These are phyloP conservation scores for Hystrix brachyura DNA, from an alignment of 2,113 vertebrate genomes.

Conservation along the genomic window DNA sequence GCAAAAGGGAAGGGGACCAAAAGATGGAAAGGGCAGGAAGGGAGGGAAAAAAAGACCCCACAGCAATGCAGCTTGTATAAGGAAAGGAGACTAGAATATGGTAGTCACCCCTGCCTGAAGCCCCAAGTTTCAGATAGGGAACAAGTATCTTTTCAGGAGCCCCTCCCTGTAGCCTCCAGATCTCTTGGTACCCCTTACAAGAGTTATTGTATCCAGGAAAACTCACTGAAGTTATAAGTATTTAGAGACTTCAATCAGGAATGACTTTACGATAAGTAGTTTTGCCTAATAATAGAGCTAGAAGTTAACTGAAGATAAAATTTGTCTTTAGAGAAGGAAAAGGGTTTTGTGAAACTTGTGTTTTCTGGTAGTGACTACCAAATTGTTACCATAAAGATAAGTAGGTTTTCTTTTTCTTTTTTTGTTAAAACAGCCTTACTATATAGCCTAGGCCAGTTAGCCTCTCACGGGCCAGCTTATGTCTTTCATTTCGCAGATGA, in stretches of 20 bases:
- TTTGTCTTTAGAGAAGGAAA: constrained; percentile 4
- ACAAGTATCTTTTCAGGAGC: background rate
- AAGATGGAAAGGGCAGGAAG: background rate
- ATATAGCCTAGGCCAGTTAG: background rate
- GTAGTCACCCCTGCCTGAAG: background rate
- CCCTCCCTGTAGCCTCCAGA: background rate
- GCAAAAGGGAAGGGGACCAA: background rate
- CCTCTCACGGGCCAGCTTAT: background rate
- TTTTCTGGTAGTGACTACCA: background rate
- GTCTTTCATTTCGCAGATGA: constrained; percentile 42
- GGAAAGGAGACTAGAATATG: background rate
- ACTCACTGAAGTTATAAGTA: background rate
- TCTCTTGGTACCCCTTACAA: background rate
- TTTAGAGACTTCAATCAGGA: background rate
- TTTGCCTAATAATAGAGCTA: background rate
- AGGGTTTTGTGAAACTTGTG: background rate
- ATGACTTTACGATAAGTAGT: background rate
- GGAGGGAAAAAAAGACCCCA: background rate
- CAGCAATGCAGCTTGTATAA: background rate
- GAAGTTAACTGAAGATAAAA: constrained; percentile 17
- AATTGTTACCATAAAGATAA: background rate
- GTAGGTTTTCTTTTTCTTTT: background rate
- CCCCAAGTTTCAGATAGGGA: background rate
- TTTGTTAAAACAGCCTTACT: background rate
- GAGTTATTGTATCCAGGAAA: background rate